These are phyloP conservation scores for Drosophila heteroneura DNA, from an alignment of 2,888 invertebrate species.

Conservation along the genomic window DNA sequence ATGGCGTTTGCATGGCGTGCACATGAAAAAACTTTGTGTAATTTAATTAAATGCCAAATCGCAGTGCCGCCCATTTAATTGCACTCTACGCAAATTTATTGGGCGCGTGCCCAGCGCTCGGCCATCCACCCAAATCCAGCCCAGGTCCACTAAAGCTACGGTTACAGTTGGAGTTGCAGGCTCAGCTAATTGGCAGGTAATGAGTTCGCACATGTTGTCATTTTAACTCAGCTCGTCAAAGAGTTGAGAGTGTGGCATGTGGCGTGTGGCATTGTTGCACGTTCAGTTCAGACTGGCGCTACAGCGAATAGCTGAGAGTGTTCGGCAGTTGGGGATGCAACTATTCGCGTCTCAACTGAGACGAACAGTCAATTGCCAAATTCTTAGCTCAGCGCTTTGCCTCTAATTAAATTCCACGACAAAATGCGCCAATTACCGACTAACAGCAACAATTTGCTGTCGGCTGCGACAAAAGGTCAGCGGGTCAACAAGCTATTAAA, in stretches of 20 bases:
- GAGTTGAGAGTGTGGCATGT: slow-evolving; percentile 51
- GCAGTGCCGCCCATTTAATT: slow-evolving; percentile 52
- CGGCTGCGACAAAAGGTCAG: slow-evolving; percentile 49
- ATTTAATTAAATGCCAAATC: slow-evolving; percentile 59
- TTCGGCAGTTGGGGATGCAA: background rate
- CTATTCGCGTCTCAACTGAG: slow-evolving; percentile 8
- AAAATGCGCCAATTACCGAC: slow-evolving; percentile 29
- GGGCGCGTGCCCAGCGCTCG: slow-evolving; percentile 60
- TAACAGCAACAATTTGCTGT: slow-evolving; percentile 21
- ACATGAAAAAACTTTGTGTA: slow-evolving; percentile 5
- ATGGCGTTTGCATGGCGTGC: background rate
- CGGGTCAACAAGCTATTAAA: slow-evolving; percentile 39
- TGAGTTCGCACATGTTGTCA: slow-evolving; percentile 66
- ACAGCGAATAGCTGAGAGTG: background rate
- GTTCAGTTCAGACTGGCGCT: slow-evolving; percentile 23
- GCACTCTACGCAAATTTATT: slow-evolving; percentile 57
- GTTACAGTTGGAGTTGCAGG: slow-evolving; percentile 26
- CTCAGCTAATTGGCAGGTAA: slow-evolving; percentile 24
- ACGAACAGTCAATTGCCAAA: slow-evolving; percentile 30
- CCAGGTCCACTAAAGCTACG: background rate
- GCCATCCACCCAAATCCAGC: slow-evolving; percentile 18
- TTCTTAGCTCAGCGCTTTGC: slow-evolving; percentile 17
- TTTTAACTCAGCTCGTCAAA: slow-evolving; percentile 57
- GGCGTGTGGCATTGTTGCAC: slow-evolving; percentile 65
- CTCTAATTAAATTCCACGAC: slow-evolving; percentile 65